Base-by-base conservation (phyloP, 2,797 vertebrate genomes). In the Myotis daubentonii region DNA sequence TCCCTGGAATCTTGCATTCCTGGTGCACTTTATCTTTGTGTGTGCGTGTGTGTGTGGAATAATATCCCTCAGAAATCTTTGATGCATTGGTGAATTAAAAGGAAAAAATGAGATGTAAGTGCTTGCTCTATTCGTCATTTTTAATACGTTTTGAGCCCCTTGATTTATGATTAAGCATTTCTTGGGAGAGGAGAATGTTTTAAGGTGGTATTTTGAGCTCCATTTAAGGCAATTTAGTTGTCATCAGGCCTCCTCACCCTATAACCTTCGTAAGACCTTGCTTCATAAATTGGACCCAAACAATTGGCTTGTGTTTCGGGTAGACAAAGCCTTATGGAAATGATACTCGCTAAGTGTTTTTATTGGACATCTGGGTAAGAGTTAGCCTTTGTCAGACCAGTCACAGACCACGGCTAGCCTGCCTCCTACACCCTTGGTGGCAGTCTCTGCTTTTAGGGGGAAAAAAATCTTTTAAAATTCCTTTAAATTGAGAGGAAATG, bases 131-230 rank as follows among this genome's bases (percentile, higher is more conserved):
- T 97, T 97, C 96, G 96, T 97, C 96, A 96, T 97, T 97, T 97
- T 97, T 97, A 97, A 97, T 97, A 97, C 10, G 0, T 91, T 96
- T 92, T 89, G 96, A 96, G 62, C 72, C 83, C n/a, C 71, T 93
- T 97, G 97, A 97, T 97, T 97, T 97, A 97, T 95, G 97, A 96
- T 94, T 85, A 90, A 92, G 96, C 91, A 89, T 97, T 97, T 96
- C 96, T 95, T 96, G 89, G 94, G 96, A 96, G 94, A 97, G 83
- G 93, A 91, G 96, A 97, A 96, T 97, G 91, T 92, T 92, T 96
- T 96, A 95, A 97, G 97, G 97, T 97, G 96, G 96, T 97, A 96
- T 97, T 97, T 96, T 96, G 96, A 97, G 96, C 96, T 97, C 96
- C 97, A 97, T 97, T 97, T 97, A 97, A 96, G 95, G 96, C 96